Evolutionary conservation across 2,797 vertebrate genomes (phyloP).

Genomic region (Cirrhinus mrigala): DNA sequence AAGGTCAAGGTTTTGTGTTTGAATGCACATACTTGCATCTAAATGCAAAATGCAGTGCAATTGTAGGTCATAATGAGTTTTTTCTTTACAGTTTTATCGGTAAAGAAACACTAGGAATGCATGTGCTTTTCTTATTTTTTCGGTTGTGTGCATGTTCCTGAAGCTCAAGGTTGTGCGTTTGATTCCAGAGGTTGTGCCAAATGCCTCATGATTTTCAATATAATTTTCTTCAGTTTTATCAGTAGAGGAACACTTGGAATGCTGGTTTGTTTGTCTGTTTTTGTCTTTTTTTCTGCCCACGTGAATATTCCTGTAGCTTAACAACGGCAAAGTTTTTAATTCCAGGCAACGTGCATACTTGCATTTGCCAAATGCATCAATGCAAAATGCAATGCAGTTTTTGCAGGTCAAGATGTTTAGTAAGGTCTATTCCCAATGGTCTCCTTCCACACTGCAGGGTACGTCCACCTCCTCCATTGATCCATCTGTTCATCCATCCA

Average conservation of each 20-base stretch:
- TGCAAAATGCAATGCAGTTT: neutral
- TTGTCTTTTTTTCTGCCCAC: neutral
- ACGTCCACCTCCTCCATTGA: neutral
- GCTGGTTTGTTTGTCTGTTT: neutral
- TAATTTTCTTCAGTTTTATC: neutral
- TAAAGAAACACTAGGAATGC: neutral
- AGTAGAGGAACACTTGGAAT: neutral
- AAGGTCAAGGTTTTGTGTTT: slow-evolving; percentile 3
- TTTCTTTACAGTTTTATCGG: neutral
- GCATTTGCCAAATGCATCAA: slow-evolving; percentile 3
- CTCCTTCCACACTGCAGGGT: neutral
- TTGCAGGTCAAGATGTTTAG: slow-evolving; percentile 1
- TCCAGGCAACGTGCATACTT: neutral
- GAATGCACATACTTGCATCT: neutral
- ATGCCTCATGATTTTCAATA: neutral
- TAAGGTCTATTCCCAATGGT: neutral
- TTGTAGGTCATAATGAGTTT: neutral
- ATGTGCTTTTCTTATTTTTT: neutral
- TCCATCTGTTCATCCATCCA: slow-evolving; percentile 7
- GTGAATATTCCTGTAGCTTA: neutral
- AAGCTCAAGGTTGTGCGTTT: neutral
- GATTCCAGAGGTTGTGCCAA: neutral
- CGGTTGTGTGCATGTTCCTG: neutral
- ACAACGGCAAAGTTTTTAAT: neutral
- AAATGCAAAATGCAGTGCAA: neutral